A percentile compares a stretch with the other conserved stretches of the same genome.
These are phyloP conservation scores for Axea sp. DNA, from an alignment of 2,888 invertebrate genomes.

Conservation along the genomic window DNA sequence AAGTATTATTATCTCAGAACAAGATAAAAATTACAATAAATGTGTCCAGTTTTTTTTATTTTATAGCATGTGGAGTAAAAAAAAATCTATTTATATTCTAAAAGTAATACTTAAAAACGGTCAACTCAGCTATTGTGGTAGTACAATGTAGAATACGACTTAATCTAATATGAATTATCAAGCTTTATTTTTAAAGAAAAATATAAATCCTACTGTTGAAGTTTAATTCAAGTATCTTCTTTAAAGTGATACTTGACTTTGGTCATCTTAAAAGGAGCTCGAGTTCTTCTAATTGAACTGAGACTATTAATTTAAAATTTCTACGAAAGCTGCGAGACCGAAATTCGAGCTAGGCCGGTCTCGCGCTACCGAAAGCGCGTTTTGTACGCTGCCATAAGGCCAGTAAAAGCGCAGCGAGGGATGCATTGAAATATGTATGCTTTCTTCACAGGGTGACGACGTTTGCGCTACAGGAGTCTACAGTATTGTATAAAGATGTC, in stretches of 20 bases:
- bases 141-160: no score
- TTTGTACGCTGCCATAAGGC: constrained; percentile 12
- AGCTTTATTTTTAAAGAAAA: no score
- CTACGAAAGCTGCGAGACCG: constrained; percentile 21
- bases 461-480: constrained; percentile 74
- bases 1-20: no score
- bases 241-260: constrained; percentile 22
- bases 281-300: constrained; percentile 32
- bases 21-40: no score
- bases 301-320: constrained; percentile 35
- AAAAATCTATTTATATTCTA: no score
- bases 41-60: no score
- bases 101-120: no score
- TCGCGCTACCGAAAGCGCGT: constrained; percentile 34
- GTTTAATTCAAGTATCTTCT: no score
- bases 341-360: constrained; percentile 8
- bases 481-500: constrained; percentile 75
- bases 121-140: no score
- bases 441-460: constrained; percentile 77
- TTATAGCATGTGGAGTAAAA: no score
- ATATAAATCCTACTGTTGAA: no score
- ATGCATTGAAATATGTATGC: constrained; percentile 72
- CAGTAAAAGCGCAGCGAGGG: constrained; percentile 35
- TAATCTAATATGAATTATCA: no score
- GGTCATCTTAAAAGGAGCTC: constrained; percentile 4